These are phyloP conservation scores for Alexandromys fortis DNA, from an alignment of 2,113 vertebrate species.

Conservation along the genomic window DNA sequence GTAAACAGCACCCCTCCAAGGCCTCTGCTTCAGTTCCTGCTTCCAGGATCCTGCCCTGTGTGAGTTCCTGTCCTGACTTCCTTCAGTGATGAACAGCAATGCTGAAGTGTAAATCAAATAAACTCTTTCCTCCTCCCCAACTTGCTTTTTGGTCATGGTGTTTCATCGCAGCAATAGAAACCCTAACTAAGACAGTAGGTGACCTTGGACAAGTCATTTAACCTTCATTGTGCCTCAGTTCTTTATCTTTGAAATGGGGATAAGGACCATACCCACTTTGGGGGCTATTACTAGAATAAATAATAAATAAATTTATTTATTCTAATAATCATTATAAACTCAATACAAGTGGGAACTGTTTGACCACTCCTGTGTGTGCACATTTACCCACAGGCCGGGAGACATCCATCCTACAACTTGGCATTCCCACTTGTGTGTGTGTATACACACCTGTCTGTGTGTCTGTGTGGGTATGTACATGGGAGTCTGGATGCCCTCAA, in stretches of 20 bases:
- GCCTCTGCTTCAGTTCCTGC: not conserved
- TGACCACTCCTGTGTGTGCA: not conserved
- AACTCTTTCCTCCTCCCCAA: not conserved
- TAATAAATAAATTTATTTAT: too few species aligned
- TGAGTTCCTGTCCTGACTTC: not conserved
- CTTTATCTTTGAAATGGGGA: not conserved
- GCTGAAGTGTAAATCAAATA: not conserved
- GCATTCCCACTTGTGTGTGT: not conserved
- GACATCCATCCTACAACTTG: not conserved
- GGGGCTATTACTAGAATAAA: not conserved
- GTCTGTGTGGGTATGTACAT: too few species aligned
- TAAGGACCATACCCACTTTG: not conserved
- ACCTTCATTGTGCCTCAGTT: not conserved
- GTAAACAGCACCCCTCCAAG: not conserved
- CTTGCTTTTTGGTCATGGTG: not conserved
- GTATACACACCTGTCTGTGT: not conserved
- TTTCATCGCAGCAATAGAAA: not conserved
- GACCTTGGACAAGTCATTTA: not conserved
- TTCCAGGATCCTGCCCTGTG: not conserved
- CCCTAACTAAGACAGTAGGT: not conserved
- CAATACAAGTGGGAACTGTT: accelerated
- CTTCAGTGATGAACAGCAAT: not conserved
- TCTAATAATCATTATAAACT: not conserved
- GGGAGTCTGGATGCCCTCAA: not conserved
- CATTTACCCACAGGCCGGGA: not conserved